Base-by-base conservation (phyloP, 2,888 invertebrate species). In the Lasioglossum morio region DNA sequence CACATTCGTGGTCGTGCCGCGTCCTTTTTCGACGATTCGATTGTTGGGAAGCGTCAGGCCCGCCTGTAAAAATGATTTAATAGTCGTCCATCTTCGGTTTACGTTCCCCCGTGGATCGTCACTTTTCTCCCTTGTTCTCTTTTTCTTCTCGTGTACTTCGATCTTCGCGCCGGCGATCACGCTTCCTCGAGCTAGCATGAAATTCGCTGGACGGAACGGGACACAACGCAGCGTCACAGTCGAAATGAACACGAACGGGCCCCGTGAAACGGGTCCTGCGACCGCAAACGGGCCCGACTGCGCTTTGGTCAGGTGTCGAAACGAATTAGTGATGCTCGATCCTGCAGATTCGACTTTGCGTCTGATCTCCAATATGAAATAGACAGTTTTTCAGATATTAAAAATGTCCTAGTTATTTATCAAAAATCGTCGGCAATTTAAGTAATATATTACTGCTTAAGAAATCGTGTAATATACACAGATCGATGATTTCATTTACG, bases 61-160 rank as follows among this genome's bases (percentile, higher is more conserved):
- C 69, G 84, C 46, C 77, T 81, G 72, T 87, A 87, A 87, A 87
- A 87, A 89, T 87, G 89, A 84, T 82, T 87, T 80, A 89, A 88
- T 74, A 81, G 82, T 72, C 86, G 84, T 88, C 84, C 80, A 86
- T 88, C 88, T 80, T 88, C 80, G 63, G 40, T 86, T 88, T 88
- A 88, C 73, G 66, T 60, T 34, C 77, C 80, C 76, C 78, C 78
- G 82, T 34, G 66, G 66, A 10, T 34, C 19, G 10, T 19, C 30
- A 1, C 19, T 8, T 34, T 19, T 23, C 34, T 8, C 34, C 19
- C 27, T 43, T 43, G 27, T 5, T 60, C 14, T 16, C 14, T 16
- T 30, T 4, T 30, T 30, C 27, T 63, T 16, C 4, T 2, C 7
- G 5, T 7, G 30, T 53, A 30, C 63, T 27, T 30, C 16, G 30